Conservation (phyloP, 2,888 invertebrate species). For the Eulithis testata region DNA sequence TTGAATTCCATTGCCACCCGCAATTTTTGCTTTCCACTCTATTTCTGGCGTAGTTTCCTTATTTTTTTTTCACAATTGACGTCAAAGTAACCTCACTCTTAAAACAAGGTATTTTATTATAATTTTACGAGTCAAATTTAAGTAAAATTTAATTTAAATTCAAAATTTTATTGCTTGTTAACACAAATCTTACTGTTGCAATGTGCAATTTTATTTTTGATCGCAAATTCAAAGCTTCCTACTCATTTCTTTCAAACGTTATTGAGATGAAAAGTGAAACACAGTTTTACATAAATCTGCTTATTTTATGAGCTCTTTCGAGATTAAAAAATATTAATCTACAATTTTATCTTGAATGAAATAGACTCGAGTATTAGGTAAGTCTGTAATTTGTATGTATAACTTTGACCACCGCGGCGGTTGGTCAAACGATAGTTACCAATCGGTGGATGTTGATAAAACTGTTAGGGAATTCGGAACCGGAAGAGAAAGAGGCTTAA, state of each 20-base stretch:
- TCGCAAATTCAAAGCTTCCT: neutral
- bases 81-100: neutral
- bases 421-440: too few relatives aligned
- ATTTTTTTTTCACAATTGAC: neutral
- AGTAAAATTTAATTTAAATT: neutral
- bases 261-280: neutral
- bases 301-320: neutral
- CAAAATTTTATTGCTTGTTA: neutral
- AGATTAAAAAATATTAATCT: too few relatives aligned
- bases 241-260: neutral
- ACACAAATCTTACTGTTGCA: neutral
- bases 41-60: neutral
- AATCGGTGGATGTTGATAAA: too few relatives aligned
- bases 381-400: too few relatives aligned
- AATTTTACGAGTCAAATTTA: neutral
- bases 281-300: neutral
- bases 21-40: too few relatives aligned
- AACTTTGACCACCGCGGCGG: too few relatives aligned
- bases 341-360: too few relatives aligned
- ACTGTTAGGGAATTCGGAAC: too few relatives aligned
- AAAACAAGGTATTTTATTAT: neutral
- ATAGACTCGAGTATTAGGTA: too few relatives aligned
- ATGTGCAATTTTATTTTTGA: neutral
- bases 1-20: neutral
- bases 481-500: too few relatives aligned